Evolutionary conservation across 2,113 vertebrate genomes (phyloP).

Genomic region (Galeopterus variegatus): DNA sequence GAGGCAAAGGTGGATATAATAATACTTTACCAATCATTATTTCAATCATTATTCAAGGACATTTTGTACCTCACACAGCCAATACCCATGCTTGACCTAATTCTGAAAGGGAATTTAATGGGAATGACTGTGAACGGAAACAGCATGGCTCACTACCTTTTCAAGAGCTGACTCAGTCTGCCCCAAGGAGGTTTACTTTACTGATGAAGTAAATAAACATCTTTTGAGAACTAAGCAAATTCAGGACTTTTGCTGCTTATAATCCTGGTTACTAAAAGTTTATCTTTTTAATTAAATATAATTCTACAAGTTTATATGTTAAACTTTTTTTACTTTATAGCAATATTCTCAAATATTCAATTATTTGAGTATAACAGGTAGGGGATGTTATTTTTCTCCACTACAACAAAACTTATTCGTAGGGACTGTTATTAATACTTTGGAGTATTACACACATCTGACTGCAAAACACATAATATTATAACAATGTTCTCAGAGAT

Average conservation of each 20-base stretch:
- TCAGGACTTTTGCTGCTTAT: not conserved
- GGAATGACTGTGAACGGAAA: not conserved
- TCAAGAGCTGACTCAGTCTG: conserved; percentile 30
- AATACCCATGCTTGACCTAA: conserved; percentile 1
- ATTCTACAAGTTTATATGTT: not conserved
- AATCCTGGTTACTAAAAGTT: conserved; percentile 7
- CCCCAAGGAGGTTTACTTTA: conserved; percentile 10
- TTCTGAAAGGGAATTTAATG: conserved; percentile 59
- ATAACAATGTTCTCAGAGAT: not conserved
- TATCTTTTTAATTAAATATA: not conserved
- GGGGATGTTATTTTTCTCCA: conserved; percentile 4
- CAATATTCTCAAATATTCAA: not conserved
- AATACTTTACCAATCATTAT: not conserved
- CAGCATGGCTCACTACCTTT: conserved; percentile 9
- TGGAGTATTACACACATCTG: not conserved
- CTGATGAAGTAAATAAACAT: not conserved
- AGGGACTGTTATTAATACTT: not conserved
- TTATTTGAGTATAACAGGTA: not conserved
- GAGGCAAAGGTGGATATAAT: not conserved
- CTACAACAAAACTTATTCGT: not conserved
- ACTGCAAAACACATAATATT: not conserved
- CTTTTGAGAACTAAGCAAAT: conserved; percentile 48
- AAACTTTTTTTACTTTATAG: not conserved
- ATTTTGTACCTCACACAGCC: not conserved
- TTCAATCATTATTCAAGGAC: not conserved